Percentiles rank a stretch among this genome's conserved stretches.
These are phyloP conservation scores for Gastrophryne carolinensis DNA, from an alignment of 2,797 vertebrate genomes.

Conservation along the genomic window DNA sequence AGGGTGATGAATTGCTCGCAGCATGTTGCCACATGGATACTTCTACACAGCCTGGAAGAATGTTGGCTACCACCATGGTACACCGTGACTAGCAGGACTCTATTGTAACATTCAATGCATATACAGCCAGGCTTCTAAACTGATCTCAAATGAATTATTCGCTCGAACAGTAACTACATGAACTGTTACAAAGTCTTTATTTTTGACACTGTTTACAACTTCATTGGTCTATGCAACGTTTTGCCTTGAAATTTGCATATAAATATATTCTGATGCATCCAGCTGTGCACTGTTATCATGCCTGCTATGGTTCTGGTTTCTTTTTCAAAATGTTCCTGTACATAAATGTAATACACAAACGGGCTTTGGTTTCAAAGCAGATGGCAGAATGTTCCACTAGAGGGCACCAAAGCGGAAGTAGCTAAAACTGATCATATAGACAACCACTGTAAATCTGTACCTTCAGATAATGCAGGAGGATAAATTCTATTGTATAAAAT, in stretches of 20 bases:
- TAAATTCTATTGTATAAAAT: too few relatives aligned
- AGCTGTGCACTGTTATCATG: neutral
- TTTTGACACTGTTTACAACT: neutral
- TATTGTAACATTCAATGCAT: slow-evolving; percentile 19
- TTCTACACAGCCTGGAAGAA: slow-evolving; percentile 32
- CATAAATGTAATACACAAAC: neutral
- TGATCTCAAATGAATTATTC: slow-evolving; percentile 28
- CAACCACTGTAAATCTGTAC: too few relatives aligned
- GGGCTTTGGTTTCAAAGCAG: too few relatives aligned
- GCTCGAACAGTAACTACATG: neutral
- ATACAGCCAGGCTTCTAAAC: slow-evolving; percentile 7
- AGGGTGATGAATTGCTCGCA: slow-evolving; percentile 47
- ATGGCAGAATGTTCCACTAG: neutral
- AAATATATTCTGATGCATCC: neutral
- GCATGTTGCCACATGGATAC: slow-evolving; percentile 49
- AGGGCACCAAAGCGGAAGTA: neutral
- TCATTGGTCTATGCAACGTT: neutral
- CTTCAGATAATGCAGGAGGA: too few relatives aligned
- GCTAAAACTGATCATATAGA: neutral
- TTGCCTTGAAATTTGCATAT: neutral
- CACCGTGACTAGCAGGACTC: slow-evolving; percentile 12
- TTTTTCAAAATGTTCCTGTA: neutral
- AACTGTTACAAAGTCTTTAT: neutral
- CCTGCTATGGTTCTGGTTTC: neutral
- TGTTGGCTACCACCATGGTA: slow-evolving; percentile 32